Evolutionary conservation across 2,888 invertebrate genomes (phyloP).

Genomic region (Calameuta pallipes): DNA sequence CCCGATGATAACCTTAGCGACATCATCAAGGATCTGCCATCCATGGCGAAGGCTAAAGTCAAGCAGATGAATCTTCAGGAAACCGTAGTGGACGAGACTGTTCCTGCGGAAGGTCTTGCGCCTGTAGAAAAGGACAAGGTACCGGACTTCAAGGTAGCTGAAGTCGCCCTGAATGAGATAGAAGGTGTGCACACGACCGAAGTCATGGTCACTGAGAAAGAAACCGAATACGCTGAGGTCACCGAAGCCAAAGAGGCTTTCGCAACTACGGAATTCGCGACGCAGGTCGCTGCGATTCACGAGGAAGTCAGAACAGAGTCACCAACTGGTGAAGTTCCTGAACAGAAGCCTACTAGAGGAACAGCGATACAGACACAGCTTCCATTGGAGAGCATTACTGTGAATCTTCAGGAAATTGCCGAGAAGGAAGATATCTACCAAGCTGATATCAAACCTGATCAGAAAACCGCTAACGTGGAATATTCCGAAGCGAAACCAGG

Average conservation of each 20-base stretch:
- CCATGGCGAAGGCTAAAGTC: slow-evolving; percentile 65
- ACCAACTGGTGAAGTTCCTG: slow-evolving; percentile 57
- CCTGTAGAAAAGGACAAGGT: slow-evolving; percentile 60
- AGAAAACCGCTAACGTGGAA: slow-evolving; percentile 64
- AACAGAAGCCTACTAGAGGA: slow-evolving; percentile 59
- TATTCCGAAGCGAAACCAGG: slow-evolving; percentile 56
- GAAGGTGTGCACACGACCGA: slow-evolving; percentile 69
- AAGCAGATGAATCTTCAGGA: slow-evolving; percentile 65
- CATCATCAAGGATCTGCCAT: slow-evolving; percentile 63
- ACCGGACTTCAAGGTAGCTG: slow-evolving; percentile 65
- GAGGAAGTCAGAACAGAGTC: slow-evolving; percentile 67
- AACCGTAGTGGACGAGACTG: slow-evolving; percentile 69
- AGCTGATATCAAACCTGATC: slow-evolving; percentile 57
- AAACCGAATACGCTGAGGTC: slow-evolving; percentile 63
- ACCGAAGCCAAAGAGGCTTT: slow-evolving; percentile 61
- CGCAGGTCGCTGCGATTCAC: slow-evolving; percentile 67
- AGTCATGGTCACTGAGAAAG: slow-evolving; percentile 67
- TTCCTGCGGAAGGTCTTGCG: slow-evolving; percentile 70
- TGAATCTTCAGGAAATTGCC: slow-evolving; percentile 61
- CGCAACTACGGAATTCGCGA: slow-evolving; percentile 66
- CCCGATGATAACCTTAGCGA: slow-evolving; percentile 66
- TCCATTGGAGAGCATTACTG: slow-evolving; percentile 60
- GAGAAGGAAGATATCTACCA: slow-evolving; percentile 67
- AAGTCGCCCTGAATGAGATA: slow-evolving; percentile 61
- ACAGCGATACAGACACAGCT: slow-evolving; percentile 58